Percentiles rank a stretch among this genome's conserved stretches.
phyloP scores from a whole-genome alignment of 2,113 vertebrate genomes.

The Meleagris gallopavo region DNA sequence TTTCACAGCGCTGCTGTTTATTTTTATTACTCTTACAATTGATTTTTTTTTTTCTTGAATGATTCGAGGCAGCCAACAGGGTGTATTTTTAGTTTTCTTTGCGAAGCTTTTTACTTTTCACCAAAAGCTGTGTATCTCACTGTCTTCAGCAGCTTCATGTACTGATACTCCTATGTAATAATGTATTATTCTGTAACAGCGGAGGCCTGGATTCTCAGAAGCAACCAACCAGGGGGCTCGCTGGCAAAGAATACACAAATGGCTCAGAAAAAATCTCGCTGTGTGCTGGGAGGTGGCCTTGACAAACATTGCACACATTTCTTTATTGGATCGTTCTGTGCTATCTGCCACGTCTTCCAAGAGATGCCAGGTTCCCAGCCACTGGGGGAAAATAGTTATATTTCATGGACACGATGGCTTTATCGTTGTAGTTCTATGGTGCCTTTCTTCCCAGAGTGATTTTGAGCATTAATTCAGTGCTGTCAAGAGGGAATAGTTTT shows the following conservation, averaged over 20 bases:
- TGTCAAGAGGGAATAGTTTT: too few relatives aligned
- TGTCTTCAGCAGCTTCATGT: neutral
- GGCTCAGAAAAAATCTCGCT: neutral
- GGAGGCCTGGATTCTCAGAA: neutral
- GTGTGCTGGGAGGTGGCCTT: neutral
- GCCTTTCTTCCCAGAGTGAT: neutral
- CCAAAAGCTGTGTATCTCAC: neutral
- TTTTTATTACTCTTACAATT: slow-evolving; percentile 37
- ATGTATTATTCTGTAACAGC: neutral
- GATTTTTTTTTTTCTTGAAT: neutral
- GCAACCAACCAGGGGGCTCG: neutral
- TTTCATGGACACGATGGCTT: neutral
- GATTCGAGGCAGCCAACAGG: neutral
- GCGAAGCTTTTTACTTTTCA: neutral
- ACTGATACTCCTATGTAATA: neutral
- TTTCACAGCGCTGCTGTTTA: neutral
- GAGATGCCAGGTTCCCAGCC: neutral
- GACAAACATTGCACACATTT: neutral
- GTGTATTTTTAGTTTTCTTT: slow-evolving; percentile 5
- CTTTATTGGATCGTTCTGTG: neutral
- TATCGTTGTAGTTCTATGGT: neutral
- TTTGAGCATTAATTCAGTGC: neutral
- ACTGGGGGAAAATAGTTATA: neutral
- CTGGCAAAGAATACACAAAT: neutral
- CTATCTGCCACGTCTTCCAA: neutral